phyloP scores from a whole-genome alignment of 2,113 vertebrate species.

The Bagarius yarrelli region DNA sequence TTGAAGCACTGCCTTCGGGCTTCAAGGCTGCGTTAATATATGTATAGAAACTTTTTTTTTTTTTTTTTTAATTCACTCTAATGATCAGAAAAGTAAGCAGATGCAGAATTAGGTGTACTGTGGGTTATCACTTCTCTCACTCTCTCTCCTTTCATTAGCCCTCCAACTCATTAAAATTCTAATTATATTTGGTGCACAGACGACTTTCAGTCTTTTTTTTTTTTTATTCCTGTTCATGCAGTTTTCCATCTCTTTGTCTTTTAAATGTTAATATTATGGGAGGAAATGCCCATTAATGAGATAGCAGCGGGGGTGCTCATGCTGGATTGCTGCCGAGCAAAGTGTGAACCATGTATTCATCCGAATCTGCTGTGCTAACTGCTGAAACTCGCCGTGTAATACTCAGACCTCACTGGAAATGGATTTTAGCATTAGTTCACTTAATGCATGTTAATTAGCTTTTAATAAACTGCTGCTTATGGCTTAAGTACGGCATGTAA shows the following conservation, averaged over 20 bases:
- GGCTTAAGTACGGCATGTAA: slow-evolving; percentile 24
- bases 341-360: slow-evolving; percentile 42
- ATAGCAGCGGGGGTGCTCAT: slow-evolving; percentile 45
- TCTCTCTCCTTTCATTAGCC: slow-evolving; percentile 45
- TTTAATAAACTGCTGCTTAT: slow-evolving; percentile 39
- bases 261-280: slow-evolving; percentile 47
- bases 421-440: slow-evolving; percentile 33
- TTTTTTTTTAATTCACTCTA: not conserved
- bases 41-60: slow-evolving; percentile 34
- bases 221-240: not conserved
- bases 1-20: slow-evolving; percentile 39
- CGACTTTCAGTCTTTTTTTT: slow-evolving; percentile 36
- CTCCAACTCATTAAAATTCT: slow-evolving; percentile 49
- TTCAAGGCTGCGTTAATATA: slow-evolving; percentile 32
- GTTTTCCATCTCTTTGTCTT: slow-evolving; percentile 53
- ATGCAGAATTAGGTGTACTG: slow-evolving; percentile 40
- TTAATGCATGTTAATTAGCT: slow-evolving; percentile 42
- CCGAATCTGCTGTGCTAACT: slow-evolving; percentile 33
- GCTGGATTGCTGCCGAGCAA: slow-evolving; percentile 25
- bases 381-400: slow-evolving; percentile 41
- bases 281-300: slow-evolving; percentile 51
- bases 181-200: slow-evolving; percentile 50
- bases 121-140: slow-evolving; percentile 46
- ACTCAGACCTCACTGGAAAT: slow-evolving; percentile 38
- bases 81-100: slow-evolving; percentile 36